Percentiles rank a stretch among this genome's conserved stretches.
Evolutionary conservation across 2,888 invertebrate genomes (phyloP).

Genomic region (Scotopteryx bipunctaria): DNA sequence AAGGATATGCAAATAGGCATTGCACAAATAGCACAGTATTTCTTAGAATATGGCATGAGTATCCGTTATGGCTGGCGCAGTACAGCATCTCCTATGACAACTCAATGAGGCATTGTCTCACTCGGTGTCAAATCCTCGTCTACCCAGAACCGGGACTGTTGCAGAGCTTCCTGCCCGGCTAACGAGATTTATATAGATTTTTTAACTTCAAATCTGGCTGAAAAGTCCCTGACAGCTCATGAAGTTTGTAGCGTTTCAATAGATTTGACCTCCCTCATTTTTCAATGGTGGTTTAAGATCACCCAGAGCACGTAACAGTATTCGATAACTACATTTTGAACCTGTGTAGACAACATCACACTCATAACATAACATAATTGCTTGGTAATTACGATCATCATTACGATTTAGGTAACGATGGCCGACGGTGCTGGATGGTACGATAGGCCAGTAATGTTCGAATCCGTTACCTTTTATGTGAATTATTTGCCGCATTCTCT

Average conservation of each 20-base stretch:
- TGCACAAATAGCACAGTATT: conserved; percentile 35
- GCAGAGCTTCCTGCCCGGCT: conserved; percentile 10
- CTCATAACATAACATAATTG: conserved; percentile 8
- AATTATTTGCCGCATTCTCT: conserved; percentile 33
- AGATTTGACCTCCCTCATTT: neutral
- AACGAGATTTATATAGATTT: neutral
- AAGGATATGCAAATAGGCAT: conserved; percentile 34
- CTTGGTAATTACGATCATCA: conserved; percentile 50
- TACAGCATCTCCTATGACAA: conserved; percentile 42
- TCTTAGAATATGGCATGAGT: conserved; percentile 37
- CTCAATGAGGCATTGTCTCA: conserved; percentile 52
- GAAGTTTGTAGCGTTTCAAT: no score
- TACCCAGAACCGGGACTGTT: conserved; percentile 40
- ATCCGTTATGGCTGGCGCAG: conserved; percentile 31
- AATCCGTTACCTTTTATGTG: conserved; percentile 42
- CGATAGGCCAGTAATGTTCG: conserved; percentile 35
- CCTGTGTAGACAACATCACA: neutral
- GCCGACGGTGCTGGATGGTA: conserved; percentile 11
- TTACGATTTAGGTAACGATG: conserved; percentile 55
- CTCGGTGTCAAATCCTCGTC: conserved; percentile 41
- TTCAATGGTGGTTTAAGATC: neutral
- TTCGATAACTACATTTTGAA: neutral
- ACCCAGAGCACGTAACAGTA: neutral
- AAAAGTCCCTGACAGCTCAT: no score
- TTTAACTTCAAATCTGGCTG: neutral